Evolutionary conservation across 2,888 invertebrate genomes (phyloP).

Genomic region (Drosophila conformis): DNA sequence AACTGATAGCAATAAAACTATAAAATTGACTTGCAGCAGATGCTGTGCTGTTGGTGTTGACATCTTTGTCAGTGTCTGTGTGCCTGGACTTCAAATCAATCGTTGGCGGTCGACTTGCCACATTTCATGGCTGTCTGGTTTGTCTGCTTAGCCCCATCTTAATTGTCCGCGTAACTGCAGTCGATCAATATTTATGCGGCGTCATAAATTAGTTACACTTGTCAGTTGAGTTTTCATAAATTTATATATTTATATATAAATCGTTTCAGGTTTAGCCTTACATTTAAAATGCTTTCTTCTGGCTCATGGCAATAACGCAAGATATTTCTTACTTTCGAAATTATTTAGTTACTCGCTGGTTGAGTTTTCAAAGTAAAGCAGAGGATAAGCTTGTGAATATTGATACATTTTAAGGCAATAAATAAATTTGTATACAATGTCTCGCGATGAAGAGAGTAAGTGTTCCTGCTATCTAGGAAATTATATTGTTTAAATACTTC

Average conservation of each 20-base stretch:
- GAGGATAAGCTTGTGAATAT: neutral
- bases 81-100: slow-evolving; percentile 10
- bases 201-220: slow-evolving; percentile 52
- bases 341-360: neutral
- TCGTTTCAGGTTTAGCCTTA: slow-evolving; percentile 23
- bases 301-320: slow-evolving; percentile 30
- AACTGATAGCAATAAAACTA: neutral
- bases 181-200: slow-evolving; percentile 63
- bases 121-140: slow-evolving; percentile 29
- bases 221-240: slow-evolving; percentile 47
- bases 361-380: neutral
- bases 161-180: slow-evolving; percentile 50
- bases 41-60: slow-evolving; percentile 13
- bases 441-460: neutral
- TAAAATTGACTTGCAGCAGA: slow-evolving; percentile 1
- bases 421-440: neutral
- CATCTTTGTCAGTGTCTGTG: neutral
- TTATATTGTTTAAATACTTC: neutral
- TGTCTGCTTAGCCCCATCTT: slow-evolving; percentile 23
- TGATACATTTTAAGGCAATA: neutral
- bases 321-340: slow-evolving; percentile 13
- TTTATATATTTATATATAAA: neutral
- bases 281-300: slow-evolving; percentile 40
- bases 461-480: neutral
- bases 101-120: slow-evolving; percentile 1